phyloP scores from a whole-genome alignment of 30 jellyfish, hydroid and myxozoan species.

The Calvadosia cruxmelitensis region DNA sequence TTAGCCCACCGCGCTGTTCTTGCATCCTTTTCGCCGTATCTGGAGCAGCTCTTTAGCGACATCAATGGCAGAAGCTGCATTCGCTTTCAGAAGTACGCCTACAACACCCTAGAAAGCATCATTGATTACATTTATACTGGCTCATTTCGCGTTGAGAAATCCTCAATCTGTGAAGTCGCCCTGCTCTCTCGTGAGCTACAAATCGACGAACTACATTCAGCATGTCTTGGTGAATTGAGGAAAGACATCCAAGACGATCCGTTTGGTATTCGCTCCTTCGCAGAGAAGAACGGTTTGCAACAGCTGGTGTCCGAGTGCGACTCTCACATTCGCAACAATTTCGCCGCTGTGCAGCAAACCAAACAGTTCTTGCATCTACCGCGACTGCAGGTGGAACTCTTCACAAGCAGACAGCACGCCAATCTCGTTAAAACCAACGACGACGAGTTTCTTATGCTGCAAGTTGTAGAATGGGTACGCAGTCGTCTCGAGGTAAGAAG shows the following conservation, averaged over 20 bases:
- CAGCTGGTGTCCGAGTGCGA: slow-evolving; percentile 25
- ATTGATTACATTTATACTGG: slow-evolving; percentile 34
- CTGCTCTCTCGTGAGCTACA: slow-evolving; percentile 6
- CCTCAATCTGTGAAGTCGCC: slow-evolving; percentile 22
- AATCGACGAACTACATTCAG: slow-evolving; percentile 23
- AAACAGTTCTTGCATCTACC: slow-evolving; percentile 51
- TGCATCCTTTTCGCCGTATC: slow-evolving; percentile 22
- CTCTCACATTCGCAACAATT: slow-evolving; percentile 31
- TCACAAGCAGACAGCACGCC: slow-evolving; percentile 34
- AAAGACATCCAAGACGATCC: slow-evolving; percentile 22
- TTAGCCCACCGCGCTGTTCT: slow-evolving; percentile 46
- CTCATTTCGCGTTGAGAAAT: slow-evolving; percentile 11
- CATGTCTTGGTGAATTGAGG: slow-evolving; percentile 29
- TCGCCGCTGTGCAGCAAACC: slow-evolving; percentile 21
- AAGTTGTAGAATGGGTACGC: slow-evolving; percentile 46
- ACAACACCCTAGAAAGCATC: slow-evolving; percentile 33
- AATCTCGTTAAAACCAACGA: slow-evolving; percentile 19
- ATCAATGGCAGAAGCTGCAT: neutral
- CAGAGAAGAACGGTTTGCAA: slow-evolving; percentile 16
- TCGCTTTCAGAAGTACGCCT: slow-evolving; percentile 5
- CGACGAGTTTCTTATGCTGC: slow-evolving; percentile 14
- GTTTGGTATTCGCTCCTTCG: slow-evolving; percentile 36
- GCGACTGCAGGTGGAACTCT: slow-evolving; percentile 43
- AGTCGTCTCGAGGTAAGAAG: slow-evolving; percentile 43
- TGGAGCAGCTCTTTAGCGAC: slow-evolving; percentile 12